These are phyloP conservation scores for Tragulus kanchil DNA, from an alignment of 2,113 vertebrate genomes.

Conservation along the genomic window DNA sequence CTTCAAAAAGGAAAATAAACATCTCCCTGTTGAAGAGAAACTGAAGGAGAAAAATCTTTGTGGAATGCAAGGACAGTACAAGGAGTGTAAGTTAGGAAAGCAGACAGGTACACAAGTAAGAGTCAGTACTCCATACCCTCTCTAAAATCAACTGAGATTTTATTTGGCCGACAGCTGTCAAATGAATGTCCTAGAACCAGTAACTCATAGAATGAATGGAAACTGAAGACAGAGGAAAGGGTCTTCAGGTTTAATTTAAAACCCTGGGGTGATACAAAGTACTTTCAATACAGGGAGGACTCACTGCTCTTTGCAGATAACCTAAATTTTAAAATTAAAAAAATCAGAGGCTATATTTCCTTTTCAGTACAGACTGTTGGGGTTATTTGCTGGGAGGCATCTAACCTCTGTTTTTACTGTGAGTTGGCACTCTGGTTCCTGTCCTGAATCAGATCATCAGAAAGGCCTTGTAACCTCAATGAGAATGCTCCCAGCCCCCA, in stretches of 20 bases:
- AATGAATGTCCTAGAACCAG: not conserved
- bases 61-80: constrained; percentile 28
- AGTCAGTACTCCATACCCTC: not conserved
- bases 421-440: not conserved
- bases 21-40: constrained; percentile 3
- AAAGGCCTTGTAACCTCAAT: not conserved
- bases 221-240: not conserved
- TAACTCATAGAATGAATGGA: not conserved
- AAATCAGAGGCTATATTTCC: not conserved
- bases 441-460: not conserved
- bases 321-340: not conserved
- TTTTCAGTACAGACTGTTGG: not conserved
- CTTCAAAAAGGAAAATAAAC: constrained; percentile 47
- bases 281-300: not conserved
- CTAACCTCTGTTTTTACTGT: not conserved
- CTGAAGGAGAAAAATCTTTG: not conserved
- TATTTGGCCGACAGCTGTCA: not conserved
- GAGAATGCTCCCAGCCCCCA: not conserved
- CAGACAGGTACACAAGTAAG: not conserved
- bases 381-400: not conserved
- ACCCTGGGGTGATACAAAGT: not conserved
- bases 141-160: not conserved
- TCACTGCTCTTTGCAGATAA: not conserved
- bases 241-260: not conserved
- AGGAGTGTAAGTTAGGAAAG: constrained; percentile 3